Conservation (phyloP, 2,888 invertebrate genomes). For the Strigamia transsilvanica region DNA sequence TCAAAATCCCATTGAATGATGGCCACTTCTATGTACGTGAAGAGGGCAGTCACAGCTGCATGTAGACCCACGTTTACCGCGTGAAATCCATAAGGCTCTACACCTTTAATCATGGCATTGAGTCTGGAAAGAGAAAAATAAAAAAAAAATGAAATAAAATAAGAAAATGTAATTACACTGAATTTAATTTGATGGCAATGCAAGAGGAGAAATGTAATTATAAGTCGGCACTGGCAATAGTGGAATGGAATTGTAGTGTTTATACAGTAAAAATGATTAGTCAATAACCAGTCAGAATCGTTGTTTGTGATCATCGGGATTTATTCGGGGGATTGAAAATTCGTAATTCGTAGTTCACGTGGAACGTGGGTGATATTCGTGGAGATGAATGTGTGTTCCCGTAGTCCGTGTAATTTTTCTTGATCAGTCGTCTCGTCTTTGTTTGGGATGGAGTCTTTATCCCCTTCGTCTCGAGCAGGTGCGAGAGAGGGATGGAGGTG, state of each 20-base stretch:
- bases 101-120: conserved; percentile 77
- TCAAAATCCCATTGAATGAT: conserved; percentile 72
- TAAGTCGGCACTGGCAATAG: neutral
- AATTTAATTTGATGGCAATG: conserved; percentile 46
- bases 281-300: too few relatives aligned
- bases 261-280: neutral
- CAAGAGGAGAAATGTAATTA: conserved; percentile 22
- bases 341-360: too few relatives aligned
- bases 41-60: conserved; percentile 71
- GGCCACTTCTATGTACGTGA: conserved; percentile 61
- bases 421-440: conserved; percentile 38
- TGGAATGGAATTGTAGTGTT: conserved; percentile 12
- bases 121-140: conserved; percentile 69
- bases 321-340: too few relatives aligned
- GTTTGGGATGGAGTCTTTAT: conserved; percentile 13
- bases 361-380: neutral
- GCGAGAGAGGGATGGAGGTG: conserved; percentile 40
- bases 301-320: too few relatives aligned
- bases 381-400: neutral
- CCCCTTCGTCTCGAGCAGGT: neutral
- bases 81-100: conserved; percentile 81
- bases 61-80: conserved; percentile 80
- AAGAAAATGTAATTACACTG: conserved; percentile 52
- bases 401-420: conserved; percentile 35
- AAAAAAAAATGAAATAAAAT: conserved; percentile 48